Evolutionary conservation across 2,113 vertebrate genomes (phyloP).

Genomic region (Mesembrinibis cayennensis): DNA sequence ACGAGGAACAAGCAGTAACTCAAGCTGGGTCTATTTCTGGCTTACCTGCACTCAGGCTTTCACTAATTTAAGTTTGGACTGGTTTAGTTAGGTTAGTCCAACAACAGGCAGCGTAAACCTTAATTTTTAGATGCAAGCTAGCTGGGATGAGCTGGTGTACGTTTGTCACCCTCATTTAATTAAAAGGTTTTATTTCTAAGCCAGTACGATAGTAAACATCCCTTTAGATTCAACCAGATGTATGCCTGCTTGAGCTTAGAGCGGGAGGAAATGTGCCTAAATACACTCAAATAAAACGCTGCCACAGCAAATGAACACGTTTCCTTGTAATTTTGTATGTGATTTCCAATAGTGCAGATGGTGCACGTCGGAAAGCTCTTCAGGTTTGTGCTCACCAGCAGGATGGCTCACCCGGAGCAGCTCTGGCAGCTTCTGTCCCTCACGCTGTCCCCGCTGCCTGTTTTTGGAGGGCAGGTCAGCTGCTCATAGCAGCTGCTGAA

Average conservation of each 20-base stretch:
- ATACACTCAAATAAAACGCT: not conserved
- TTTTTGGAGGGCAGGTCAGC: not conserved
- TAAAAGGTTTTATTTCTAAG: not conserved
- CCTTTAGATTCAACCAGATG: not conserved
- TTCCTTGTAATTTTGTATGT: not conserved
- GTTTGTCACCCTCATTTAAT: not conserved
- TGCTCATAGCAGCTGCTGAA: not conserved
- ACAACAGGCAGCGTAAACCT: not conserved
- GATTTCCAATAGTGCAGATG: not conserved
- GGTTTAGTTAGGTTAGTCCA: not conserved
- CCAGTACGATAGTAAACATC: not conserved
- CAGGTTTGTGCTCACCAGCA: not conserved
- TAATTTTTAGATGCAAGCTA: not conserved
- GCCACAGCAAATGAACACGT: not conserved
- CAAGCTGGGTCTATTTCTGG: not conserved
- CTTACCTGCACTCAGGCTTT: not conserved
- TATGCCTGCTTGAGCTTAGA: not conserved
- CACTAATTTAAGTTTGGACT: not conserved
- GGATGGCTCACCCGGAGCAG: not conserved
- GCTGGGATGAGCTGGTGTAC: not conserved
- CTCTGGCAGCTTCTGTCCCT: not conserved
- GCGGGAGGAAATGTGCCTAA: not conserved
- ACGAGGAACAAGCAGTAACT: not conserved
- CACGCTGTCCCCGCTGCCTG: not conserved
- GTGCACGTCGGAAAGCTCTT: not conserved